These are phyloP conservation scores for Erpornis zantholeuca DNA, from an alignment of 2,113 vertebrate species.

Conservation along the genomic window DNA sequence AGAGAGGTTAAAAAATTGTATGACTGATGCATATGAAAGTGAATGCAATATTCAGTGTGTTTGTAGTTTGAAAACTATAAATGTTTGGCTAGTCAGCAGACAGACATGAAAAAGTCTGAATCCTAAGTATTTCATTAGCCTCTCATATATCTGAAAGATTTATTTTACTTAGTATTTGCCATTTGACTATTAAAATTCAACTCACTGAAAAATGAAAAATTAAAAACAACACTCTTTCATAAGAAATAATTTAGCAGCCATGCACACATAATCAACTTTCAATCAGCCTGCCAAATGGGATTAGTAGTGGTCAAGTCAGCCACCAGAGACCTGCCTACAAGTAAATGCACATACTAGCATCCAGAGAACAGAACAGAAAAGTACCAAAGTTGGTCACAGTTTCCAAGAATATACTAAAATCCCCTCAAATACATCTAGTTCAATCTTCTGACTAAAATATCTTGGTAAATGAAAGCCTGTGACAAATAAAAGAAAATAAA, in stretches of 20 bases:
- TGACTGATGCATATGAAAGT: not conserved
- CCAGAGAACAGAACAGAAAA: not conserved
- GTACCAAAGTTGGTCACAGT: not conserved
- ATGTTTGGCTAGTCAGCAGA: not conserved
- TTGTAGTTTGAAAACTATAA: not conserved
- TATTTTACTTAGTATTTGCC: not conserved
- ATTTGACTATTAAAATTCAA: not conserved
- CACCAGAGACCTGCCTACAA: not conserved
- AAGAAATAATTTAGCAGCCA: not conserved
- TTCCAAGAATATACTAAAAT: not conserved
- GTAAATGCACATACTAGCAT: not conserved
- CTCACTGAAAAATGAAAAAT: not conserved
- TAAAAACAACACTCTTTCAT: not conserved
- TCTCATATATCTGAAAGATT: not conserved
- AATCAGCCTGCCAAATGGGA: not conserved
- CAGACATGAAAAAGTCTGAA: not conserved
- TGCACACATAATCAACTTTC: not conserved
- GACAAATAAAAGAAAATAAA: slow-evolving; percentile 54
- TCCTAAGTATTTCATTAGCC: not conserved
- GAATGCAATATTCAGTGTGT: not conserved
- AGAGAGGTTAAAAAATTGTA: not conserved
- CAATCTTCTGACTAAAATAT: not conserved
- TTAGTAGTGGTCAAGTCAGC: not conserved
- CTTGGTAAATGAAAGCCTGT: slow-evolving; percentile 32
- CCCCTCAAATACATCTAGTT: not conserved